Base-by-base conservation (phyloP, 2,113 vertebrate species). In the Triplophysa tibetana region DNA sequence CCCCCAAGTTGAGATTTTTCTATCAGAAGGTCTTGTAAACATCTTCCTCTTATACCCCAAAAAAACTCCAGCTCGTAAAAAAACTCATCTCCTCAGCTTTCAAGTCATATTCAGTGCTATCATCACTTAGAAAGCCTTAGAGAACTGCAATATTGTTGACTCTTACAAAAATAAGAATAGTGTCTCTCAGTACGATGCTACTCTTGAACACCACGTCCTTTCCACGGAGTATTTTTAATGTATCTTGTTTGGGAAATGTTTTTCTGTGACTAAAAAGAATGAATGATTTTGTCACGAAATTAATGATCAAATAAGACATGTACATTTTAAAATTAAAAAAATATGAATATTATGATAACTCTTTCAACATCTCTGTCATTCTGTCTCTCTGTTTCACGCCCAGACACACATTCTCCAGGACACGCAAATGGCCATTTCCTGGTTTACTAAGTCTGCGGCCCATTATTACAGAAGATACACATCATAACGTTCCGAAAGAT, bases 401-500 rank as follows among this genome's bases (percentile, higher is more conserved):
- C 56, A 2, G 2, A 61, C 26, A 56, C 69, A 26, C 45, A 64
- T 64, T 77, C 8, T 83, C 85, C 75, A 21, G 41, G 50, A 75
- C 60, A 77, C 12, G 17, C 12, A 8, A 26, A 9, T 4, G 4
- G 17, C 1, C 14, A 26, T 24, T n/a, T 70, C 33, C 45, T 58
- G 26, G 77, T 81, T 65, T 17, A 48, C 65, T 75, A 75, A 82
- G 70, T 75, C 81, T 77, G 58, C 76, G 66, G 77, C 56, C 70
- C 80, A 72, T 70, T 78, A 29, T 87, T 69, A 29, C 63, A 38
- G 70, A 70, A 87, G 89, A 89, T 92, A 86, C 88, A 85, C 78
- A 90, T 89, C 83, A 72, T 81, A 60, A 83, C 82, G 83, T 86
- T 88, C 77, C 77, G 29, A 78, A 82, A 89, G 87, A 91, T 92